Conservation (phyloP, 2,888 invertebrate species). For the Dryobotodes eremita region DNA sequence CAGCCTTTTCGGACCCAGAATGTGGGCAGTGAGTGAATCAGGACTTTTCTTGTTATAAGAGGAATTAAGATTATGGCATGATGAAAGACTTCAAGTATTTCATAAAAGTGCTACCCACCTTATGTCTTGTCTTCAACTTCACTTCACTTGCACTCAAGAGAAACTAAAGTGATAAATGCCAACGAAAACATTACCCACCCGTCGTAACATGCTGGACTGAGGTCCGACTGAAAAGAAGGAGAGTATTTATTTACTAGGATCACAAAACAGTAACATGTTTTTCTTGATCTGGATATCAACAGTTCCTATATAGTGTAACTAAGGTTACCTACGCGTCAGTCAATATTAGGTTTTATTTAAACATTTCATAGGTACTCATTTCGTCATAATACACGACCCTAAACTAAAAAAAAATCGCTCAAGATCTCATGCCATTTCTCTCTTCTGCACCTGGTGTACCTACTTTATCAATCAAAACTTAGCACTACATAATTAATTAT, state of each 20-base stretch:
- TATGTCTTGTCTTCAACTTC: neutral
- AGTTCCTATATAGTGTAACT: slow-evolving; percentile 10
- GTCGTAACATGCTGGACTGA: neutral
- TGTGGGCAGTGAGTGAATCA: neutral
- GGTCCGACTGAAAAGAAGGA: neutral
- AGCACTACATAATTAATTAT: neutral
- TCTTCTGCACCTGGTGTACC: neutral
- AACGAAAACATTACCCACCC: neutral
- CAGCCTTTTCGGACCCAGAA: neutral
- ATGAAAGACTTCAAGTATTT: no score
- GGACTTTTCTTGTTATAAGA: neutral
- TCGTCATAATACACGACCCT: neutral
- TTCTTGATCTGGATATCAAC: slow-evolving; percentile 8
- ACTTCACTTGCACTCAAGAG: neutral
- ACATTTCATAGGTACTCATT: neutral
- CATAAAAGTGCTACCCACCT: neutral
- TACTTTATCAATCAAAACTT: slow-evolving; percentile 3
- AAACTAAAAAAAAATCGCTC: neutral
- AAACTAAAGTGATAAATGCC: neutral
- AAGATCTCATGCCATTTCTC: neutral
- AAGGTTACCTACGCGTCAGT: slow-evolving; percentile 41
- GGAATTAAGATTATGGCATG: no score
- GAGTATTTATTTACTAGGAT: neutral
- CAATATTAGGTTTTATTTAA: slow-evolving; percentile 19
- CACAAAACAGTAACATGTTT: slow-evolving; percentile 14